Evolutionary conservation across 30 jellyfish, hydroid and myxozoan species (phyloP), one percentile per base, ranked within the genome.

Genomic region (Cassiopea andromeda): DNA sequence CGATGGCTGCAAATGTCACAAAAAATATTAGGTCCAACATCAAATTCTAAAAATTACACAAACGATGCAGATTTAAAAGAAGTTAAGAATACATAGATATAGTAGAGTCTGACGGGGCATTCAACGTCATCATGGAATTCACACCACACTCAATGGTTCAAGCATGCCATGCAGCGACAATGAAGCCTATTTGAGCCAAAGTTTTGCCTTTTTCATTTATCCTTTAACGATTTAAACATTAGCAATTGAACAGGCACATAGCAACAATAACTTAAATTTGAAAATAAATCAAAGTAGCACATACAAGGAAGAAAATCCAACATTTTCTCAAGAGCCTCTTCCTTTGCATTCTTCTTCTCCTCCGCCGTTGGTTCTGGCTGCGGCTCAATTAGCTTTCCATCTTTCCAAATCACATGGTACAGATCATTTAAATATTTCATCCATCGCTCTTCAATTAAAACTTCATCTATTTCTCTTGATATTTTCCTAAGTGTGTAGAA

Each of bases 231-330:
- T 27, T 0, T 27, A 27, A 27, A 27, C 38, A 27, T 27, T 27
- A 27, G 0, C 38, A 27, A 27, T 27, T 27, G 38, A 27, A 27
- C 38, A 27, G 0, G 0, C 38, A 27, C 38, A 27, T 27, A 27
- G 38, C 38, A 27, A 27, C 38, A 27, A 27, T 27, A 27, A 27
- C 38, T 27, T 27, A 27, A 27, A 27, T 27, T 27, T 27, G 38
- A 27, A 27, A 27, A 60, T 57, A 47, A 83, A 2, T 0, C 9
- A 80, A 1, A 7, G 4, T 18, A 8, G 38, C 0, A 73, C 93
- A 74, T 67, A 95, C 99, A 83, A 69, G 99, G 99, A 1, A 95
- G 83, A 45, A 95, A 80, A 17, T 91, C 98, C 43, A 95, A 76
- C 75, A 95, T 18, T 47, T 92, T 91, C 75, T 80, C 78, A 18